Evolutionary conservation across 2,113 vertebrate species (phyloP).

Genomic region (Sprattus sprattus): DNA sequence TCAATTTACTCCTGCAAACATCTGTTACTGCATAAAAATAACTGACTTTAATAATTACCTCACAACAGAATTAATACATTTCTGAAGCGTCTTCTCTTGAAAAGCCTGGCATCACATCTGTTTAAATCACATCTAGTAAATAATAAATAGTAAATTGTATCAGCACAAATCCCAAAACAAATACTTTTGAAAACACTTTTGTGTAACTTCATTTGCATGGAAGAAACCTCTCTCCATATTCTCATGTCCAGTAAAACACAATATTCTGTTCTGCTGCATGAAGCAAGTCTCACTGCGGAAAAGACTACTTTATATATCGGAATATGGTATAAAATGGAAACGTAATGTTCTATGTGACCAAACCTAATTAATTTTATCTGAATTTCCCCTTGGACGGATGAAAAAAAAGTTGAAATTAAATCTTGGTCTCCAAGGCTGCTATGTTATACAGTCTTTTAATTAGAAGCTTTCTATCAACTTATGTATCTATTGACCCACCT

Average conservation of each 20-base stretch:
- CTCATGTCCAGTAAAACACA: neutral
- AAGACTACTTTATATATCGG: neutral
- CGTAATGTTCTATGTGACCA: slow-evolving; percentile 25
- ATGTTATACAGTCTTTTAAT: slow-evolving; percentile 43
- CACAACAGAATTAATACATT: neutral
- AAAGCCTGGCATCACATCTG: no score
- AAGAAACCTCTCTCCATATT: neutral
- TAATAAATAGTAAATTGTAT: neutral
- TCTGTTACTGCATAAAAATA: neutral
- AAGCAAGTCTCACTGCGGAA: neutral
- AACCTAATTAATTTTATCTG: slow-evolving; percentile 52
- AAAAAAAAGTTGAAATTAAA: slow-evolving; percentile 47
- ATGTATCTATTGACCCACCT: slow-evolving; percentile 38
- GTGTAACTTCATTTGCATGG: neutral
- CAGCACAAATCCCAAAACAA: neutral
- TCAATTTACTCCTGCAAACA: slow-evolving; percentile 6
- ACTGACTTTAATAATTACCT: neutral
- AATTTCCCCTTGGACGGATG: slow-evolving; percentile 43
- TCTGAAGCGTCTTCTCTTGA: neutral
- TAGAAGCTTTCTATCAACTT: slow-evolving; percentile 42
- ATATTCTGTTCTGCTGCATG: neutral
- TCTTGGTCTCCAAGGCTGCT: slow-evolving; percentile 35
- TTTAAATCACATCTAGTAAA: no score
- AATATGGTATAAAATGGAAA: slow-evolving; percentile 25
- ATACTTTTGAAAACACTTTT: neutral